Evolutionary conservation across 1,140 invertebrate species (phyloP), one percentile per base, ranked within the genome.

Genomic region (Heterodera carotae): DNA sequence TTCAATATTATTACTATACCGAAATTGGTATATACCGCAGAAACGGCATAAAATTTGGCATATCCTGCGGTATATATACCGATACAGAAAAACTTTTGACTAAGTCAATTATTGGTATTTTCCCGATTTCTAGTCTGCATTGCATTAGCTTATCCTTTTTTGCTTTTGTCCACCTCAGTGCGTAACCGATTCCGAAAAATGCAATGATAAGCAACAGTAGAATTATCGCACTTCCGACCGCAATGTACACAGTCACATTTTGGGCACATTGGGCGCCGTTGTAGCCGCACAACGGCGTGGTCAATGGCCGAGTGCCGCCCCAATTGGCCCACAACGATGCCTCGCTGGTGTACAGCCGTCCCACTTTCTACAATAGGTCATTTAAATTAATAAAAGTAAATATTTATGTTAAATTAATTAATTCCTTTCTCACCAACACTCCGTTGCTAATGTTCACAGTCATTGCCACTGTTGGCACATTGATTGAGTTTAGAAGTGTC

Each of bases 271-370:
- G 78, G 69, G 29, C 8, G 67, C 31, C 81, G 80, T 25, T 75
- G 60, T 75, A 82, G 69, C 81, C 81, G 67, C 81, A 82, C 7
- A 75, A 27, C 34, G 81, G 81, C 27, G 62, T 68, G 10, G 59
- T 72, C 56, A 84, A 33, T 27, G 81, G 81, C 34, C 72, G 62
- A 56, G 56, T 34, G 12, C 59, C 69, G 29, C 68, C 39, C 15
- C 81, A 79, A 56, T 27, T 67, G 25, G 77, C 70, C 81, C 81
- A 82, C 39, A 82, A 75, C 22, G 79, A 36, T n/a, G 62, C 25
- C 43, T 82, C 81, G 29, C 76, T 71, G n/a, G 39, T 36, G 31
- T 81, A 81, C 31, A 73, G 67, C 33, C 79, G 12, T 33, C 29
- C 34, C 2, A 34, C 22, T 34, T 78, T 67, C 31, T 66, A n/a